Evolutionary conservation across 1,140 invertebrate genomes (phyloP), one percentile per base, ranked within the genome.

Genomic region (Triops longicaudatus): DNA sequence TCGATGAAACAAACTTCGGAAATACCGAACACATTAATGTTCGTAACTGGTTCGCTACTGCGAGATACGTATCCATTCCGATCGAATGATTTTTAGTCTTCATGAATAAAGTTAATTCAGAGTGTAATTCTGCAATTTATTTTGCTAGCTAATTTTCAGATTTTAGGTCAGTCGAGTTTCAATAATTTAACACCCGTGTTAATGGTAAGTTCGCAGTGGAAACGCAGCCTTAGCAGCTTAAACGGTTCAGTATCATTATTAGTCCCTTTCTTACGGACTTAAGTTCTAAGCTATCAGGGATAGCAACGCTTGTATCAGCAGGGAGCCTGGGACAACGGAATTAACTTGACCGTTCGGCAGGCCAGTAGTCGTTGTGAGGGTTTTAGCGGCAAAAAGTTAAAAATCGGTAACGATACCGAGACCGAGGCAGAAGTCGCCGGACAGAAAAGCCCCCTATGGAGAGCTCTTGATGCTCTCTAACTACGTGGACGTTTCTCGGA

Each of bases 341-440:
- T 63, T 63, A 22, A 63, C 50, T 63, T 63, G 50, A 63, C 50
- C 50, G 22, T 17, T 63, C 14, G 50, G 50, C 50, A 63, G 50
- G 22, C 50, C 50, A 63, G 50, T 63, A 63, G 50, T 63, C 50
- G 50, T 63, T 10, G 50, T 63, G 17, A 63, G 50, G 22, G 50
- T 63, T 63, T 63, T 1, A 5, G 50, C 50, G 50, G 50, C 50
- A 17, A 22, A 63, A 63, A 5, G 17, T 7, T 63, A 17, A 63
- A 63, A 63, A 22, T 63, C 31, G 50, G 50, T n/a, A 63, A 63
- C 50, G 50, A 63, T 63, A 63, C 50, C 50, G 43, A 44, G 43
- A 44, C 43, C 43, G 22, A 17, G 17, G 50, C 50, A 63, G 22
- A 63, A 63, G 22, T 63, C 50, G 50, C 50, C 14, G 50, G 50